Conservation (phyloP, 2,113 vertebrate genomes). For the Bothrops jararaca region DNA sequence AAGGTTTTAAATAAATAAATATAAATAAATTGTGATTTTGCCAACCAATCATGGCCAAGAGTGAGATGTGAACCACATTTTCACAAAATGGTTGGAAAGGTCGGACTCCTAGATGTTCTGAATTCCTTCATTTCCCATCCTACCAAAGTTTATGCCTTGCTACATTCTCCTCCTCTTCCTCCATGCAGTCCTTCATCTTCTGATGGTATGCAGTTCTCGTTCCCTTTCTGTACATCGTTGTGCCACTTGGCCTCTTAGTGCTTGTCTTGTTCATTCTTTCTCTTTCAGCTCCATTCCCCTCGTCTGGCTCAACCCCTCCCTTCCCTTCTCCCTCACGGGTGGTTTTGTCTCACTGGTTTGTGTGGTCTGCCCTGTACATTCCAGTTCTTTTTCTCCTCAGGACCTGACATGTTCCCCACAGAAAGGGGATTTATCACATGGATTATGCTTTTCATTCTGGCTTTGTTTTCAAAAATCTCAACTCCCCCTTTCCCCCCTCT, state of each 20-base stretch:
- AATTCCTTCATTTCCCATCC: constrained; percentile 28
- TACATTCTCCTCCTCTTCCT: background rate
- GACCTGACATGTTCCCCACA: constrained; percentile 60
- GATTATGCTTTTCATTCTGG: constrained; percentile 50
- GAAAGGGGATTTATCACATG: constrained; percentile 46
- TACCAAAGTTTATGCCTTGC: background rate
- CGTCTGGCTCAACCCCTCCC: constrained; percentile 41
- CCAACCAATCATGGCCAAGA: background rate
- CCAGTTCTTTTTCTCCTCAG: constrained; percentile 61
- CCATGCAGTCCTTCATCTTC: constrained; percentile 17
- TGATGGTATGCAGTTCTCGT: constrained; percentile 34
- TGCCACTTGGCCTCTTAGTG: constrained; percentile 35
- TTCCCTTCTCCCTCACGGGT: constrained; percentile 49
- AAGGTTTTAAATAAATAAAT: background rate
- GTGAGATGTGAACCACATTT: background rate
- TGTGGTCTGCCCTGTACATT: constrained; percentile 62
- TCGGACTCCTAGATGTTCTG: constrained; percentile 34
- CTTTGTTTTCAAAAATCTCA: constrained; percentile 42
- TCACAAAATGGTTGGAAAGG: constrained; percentile 37
- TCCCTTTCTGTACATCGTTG: constrained; percentile 32
- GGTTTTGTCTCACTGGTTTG: constrained; percentile 57
- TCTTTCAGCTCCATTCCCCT: constrained; percentile 46
- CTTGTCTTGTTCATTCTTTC: constrained; percentile 21
- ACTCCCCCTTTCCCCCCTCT: no score
- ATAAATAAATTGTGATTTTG: background rate